phyloP scores from a whole-genome alignment of 2,888 invertebrate species.

The Ochropleura plecta region DNA sequence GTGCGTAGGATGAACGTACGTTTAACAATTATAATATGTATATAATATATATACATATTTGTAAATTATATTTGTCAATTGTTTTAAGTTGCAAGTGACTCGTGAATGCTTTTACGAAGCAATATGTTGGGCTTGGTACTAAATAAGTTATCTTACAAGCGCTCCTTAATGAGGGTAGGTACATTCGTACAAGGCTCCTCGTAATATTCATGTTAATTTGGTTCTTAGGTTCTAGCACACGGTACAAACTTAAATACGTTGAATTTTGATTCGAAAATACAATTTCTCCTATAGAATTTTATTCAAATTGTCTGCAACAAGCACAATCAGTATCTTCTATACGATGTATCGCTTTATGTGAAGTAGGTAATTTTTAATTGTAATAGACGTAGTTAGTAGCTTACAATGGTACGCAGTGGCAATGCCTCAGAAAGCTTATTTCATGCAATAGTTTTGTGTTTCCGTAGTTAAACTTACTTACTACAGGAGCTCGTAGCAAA shows the following conservation, averaged over 20 bases:
- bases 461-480: not conserved
- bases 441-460: not conserved
- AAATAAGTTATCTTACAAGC: not conserved
- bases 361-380: no score
- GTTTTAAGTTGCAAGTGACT: not conserved
- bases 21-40: not conserved
- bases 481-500: no score
- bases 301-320: no score
- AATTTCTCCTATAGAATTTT: no score
- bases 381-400: no score
- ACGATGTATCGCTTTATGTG: no score
- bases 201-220: constrained; percentile 22
- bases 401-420: no score
- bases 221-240: not conserved
- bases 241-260: no score
- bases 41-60: no score
- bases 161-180: constrained; percentile 3
- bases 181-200: not conserved
- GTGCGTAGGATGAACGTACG: not conserved
- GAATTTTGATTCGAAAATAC: no score
- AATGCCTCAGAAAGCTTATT: not conserved
- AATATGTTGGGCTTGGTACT: not conserved
- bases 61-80: not conserved
- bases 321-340: no score
- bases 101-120: not conserved